Conservation (phyloP, 2,113 vertebrate species). For the Lycocorax pyrrhopterus region DNA sequence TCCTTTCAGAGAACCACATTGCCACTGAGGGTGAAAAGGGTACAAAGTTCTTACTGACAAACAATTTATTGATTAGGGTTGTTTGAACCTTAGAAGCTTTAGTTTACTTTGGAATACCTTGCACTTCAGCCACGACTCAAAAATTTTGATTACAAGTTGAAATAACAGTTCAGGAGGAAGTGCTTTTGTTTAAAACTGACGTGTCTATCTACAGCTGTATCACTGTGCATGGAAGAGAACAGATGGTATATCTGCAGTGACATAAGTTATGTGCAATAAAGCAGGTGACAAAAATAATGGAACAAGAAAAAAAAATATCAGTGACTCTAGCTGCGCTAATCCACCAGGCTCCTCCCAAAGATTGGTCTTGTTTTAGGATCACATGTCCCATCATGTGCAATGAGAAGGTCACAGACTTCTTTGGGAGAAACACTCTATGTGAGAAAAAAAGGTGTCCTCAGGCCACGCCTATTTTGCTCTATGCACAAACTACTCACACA, state of each 20-base stretch:
- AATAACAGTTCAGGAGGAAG: background rate
- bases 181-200: background rate
- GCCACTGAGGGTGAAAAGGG: background rate
- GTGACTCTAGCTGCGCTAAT: background rate
- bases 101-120: background rate
- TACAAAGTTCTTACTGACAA: conserved; percentile 6
- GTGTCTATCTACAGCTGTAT: background rate
- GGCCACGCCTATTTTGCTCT: background rate
- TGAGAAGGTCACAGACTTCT: background rate
- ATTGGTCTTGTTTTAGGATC: background rate
- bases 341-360: background rate
- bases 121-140: background rate
- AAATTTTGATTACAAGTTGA: background rate
- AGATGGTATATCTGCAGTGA: background rate
- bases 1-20: background rate
- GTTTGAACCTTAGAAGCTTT: background rate
- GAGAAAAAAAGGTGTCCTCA: background rate
- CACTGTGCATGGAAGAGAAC: background rate
- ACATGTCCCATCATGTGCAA: background rate
- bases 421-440: accelerated
- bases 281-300: background rate
- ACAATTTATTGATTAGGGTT: background rate
- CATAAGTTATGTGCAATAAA: background rate
- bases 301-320: background rate
- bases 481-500: background rate